Conservation (phyloP, 2,797 vertebrate species). For the Gymnoscopelus microlampas region DNA sequence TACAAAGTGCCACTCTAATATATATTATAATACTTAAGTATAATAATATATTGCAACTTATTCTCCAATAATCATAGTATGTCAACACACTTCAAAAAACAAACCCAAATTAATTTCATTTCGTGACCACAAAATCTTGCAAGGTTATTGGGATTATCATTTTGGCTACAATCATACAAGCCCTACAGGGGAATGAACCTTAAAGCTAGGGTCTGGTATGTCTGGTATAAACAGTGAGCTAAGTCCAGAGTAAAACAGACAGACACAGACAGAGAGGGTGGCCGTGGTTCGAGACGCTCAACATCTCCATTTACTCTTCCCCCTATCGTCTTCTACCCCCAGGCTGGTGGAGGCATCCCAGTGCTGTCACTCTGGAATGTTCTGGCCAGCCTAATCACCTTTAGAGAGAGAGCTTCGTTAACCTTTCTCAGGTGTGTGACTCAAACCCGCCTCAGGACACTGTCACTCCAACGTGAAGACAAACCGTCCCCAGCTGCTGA, state of each 20-base stretch:
- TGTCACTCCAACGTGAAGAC: conserved; percentile 20
- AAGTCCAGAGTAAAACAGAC: conserved; percentile 2
- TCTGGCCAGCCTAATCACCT: conserved; percentile 6
- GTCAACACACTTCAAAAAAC: too few species aligned
- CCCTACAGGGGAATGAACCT: too few species aligned
- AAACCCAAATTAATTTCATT: too few species aligned
- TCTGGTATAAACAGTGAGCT: not conserved
- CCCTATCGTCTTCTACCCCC: conserved; percentile 48
- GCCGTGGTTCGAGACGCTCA: conserved; percentile 7
- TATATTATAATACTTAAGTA: too few species aligned
- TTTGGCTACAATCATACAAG: too few species aligned
- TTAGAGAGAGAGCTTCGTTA: conserved; percentile 32
- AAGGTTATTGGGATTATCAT: too few species aligned
- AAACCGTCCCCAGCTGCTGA: not conserved
- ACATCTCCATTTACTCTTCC: conserved; percentile 36
- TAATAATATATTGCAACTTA: too few species aligned
- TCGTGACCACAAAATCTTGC: too few species aligned
- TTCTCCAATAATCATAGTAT: too few species aligned
- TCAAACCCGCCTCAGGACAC: not conserved
- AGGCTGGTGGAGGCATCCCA: conserved; percentile 21
- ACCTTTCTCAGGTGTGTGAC: conserved; percentile 43
- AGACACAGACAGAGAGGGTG: conserved; percentile 6
- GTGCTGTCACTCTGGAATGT: conserved; percentile 56
- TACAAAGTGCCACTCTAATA: too few species aligned
- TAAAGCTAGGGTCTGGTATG: too few species aligned